Conservation (phyloP, 1,140 invertebrate species). For the Neodiprion pinetum region DNA sequence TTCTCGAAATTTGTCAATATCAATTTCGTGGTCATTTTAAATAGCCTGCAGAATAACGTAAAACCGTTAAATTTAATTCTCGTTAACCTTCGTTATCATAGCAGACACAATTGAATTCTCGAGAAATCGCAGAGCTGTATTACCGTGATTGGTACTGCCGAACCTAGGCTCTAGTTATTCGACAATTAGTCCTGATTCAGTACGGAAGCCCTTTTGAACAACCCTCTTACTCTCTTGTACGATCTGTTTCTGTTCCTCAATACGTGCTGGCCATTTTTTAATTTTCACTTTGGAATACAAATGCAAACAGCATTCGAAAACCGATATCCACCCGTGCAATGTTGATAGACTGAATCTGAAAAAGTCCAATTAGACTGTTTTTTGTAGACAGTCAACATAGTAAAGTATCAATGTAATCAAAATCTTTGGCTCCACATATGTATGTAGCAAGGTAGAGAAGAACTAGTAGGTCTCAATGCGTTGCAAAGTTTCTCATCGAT, state of each 20-base stretch:
- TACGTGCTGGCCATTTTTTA: too few species aligned
- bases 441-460: conserved; percentile 51
- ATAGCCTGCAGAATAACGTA: conserved; percentile 41
- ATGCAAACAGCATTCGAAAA: too few species aligned
- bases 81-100: conserved; percentile 47
- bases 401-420: conserved; percentile 46
- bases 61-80: conserved; percentile 44
- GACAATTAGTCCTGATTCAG: conserved; percentile 28
- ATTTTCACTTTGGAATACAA: too few species aligned
- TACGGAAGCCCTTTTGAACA: neutral
- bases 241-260: conserved; percentile 12
- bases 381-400: conserved; percentile 15
- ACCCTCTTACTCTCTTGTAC: neutral
- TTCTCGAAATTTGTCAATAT: conserved; percentile 24
- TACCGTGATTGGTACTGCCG: conserved; percentile 52
- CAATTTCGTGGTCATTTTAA: conserved; percentile 27
- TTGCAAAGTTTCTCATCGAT: conserved; percentile 58
- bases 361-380: too few species aligned
- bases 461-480: conserved; percentile 46
- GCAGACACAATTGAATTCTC: conserved; percentile 37
- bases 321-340: too few species aligned
- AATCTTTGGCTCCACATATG: conserved; percentile 45
- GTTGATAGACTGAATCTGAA: too few species aligned
- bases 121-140: conserved; percentile 49
- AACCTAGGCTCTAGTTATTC: conserved; percentile 36